Base-by-base conservation (phyloP, 2,888 invertebrate species). In the Arctia plantaginis region DNA sequence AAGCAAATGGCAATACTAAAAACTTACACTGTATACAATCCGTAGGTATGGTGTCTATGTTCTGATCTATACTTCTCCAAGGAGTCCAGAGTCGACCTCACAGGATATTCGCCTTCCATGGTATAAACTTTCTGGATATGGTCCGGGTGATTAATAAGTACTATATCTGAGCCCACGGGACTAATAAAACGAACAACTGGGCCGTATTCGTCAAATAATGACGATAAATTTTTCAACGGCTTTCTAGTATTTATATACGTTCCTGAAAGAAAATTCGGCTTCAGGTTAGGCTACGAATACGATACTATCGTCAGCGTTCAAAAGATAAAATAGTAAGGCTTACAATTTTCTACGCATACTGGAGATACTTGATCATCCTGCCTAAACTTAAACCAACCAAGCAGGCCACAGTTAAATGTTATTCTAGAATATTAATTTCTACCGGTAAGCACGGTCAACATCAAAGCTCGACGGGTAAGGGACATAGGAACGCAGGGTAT, bases 101-200 rank as follows among this genome's bases (percentile, higher is more conserved):
- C 91, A 0, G 97, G 97, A 66, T 91, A 93, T 4, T 96, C 95
- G 0, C 97, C 97, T 83, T 97, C 97, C 89, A 96, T 96, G 3
- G 95, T 91, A 80, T 97, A 97, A 3, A 97, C 96, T 79, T 96
- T 95, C 77, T 96, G 96, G 65, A 97, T 96, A 83, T 97, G 97
- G 75, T 97, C 97, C 0, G 97, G 97, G 71, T 97, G 96, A 86
- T 96, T 96, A 68, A 97, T 91, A 77, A 97, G 93, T 6, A 97
- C 96, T 33, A 97, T 96, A 80, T 97, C 96, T 1, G 96, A 96
- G 0, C 97, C 96, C 66, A 97, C 93, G 0, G 97, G 97, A 41
- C 97, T 97, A 35, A 97, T 96, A 70, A 97, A 94, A 71, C 97
- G 96, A 15, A 97, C 97, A 3, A 97, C 96, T 0, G 97, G 97